Evolutionary conservation across 2,113 vertebrate species (phyloP), one percentile per base, ranked within the genome.

Genomic region (Spea bombifrons): DNA sequence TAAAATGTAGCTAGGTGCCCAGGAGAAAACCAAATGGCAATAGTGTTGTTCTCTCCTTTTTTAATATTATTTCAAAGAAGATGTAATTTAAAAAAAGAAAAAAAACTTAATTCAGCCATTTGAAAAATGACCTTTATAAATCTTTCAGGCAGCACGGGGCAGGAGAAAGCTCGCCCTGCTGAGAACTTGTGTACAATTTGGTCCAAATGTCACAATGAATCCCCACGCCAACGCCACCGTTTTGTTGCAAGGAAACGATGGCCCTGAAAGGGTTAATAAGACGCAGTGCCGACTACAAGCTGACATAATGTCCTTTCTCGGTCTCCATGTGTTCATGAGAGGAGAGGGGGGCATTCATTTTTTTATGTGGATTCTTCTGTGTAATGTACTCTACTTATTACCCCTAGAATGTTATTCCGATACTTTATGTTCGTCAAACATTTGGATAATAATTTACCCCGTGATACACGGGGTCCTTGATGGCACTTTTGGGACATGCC

Each of bases 71-170:
- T 44, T 45, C 52, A 57, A 46, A 64, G 47, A 78, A 48, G 43
- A 66, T 73, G 76, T 66, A n/a, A 73, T 79, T 66, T 65, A 45
- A 73, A 79, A 79, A 73, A 16, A 66, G 61, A 57, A 46, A 45
- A 73, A 73, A 16, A 55, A 61, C 61, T 66, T 79, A 73, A 79
- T 79, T 48, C 49, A 30, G 6, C 61, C 7, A 48, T 48, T 73
- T 78, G 66, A 71, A 78, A 71, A 78, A 66, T 78, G 75, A 70
- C 75, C 75, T 78, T 78, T 72, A 8, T 55, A 66, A 47, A 73
- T 57, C 69, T 71, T 44, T 7, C 17, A 69, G 75, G 49, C 48
- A 12, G 76, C 61, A 5, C 8, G 13, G 61, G 63, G 48, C 61
- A 30, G 1, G 57, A 10, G 9, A 78, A 72, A 13, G 17, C 69